Evolutionary conservation across 2,888 invertebrate species (phyloP), one percentile per base, ranked within the genome.

Genomic region (Drosophila parthenogenetica): DNA sequence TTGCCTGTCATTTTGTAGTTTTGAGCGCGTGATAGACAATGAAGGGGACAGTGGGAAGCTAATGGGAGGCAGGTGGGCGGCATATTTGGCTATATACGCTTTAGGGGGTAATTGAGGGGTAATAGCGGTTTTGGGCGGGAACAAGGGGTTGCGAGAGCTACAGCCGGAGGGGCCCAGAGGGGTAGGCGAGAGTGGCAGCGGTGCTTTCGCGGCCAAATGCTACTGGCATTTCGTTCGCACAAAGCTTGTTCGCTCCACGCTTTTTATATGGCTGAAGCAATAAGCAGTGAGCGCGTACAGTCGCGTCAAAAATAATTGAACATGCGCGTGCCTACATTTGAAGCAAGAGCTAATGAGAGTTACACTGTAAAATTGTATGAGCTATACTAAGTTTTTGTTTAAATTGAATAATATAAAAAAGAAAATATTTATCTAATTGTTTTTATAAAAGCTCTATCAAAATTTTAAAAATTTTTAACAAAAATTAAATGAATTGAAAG

Each of bases 161-260:
- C 17, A 16, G 42, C n/a, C n/a, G 32, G 14, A 11, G 37, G 25
- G 37, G 2, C 1, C 14, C 1, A 14, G 22, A 3, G 11, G 46
- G 8, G 4, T 19, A 0, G 66, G 17, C 39, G 63, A 19, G 50
- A 68, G 73, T 61, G 62, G 67, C 70, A 72, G 82, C 88, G 72
- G 70, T 82, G 77, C 72, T 58, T 63, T 75, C 76, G 70, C 77
- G 77, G 77, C 72, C 83, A 89, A 89, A 83, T 88, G 89, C 84
- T 85, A 89, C 84, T 85, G 89, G 81, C 89, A 88, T 88, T 85
- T 85, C 83, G 84, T 87, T 85, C 86, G 77, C 87, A 79, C 83
- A 89, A 73, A 82, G 87, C 82, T 88, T 69, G 84, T 84, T 73
- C 69, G 87, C 80, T 84, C 73, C 73, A 83, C 79, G 88, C 83